Base-by-base conservation (phyloP, 2,888 invertebrate species). In the Antitype chi region DNA sequence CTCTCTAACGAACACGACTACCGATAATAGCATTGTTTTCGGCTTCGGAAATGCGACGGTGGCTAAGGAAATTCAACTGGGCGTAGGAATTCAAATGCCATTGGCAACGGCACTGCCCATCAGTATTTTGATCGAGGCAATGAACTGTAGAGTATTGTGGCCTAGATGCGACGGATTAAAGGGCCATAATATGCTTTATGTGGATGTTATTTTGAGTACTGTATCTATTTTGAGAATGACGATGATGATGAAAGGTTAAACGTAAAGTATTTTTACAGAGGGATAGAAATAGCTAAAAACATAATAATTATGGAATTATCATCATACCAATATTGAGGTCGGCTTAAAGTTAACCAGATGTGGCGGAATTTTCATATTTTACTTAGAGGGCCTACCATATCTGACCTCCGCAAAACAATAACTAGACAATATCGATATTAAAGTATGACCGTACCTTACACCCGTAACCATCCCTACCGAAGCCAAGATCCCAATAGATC, bases 1-100 rank as follows among this genome's bases (percentile, higher is more conserved):
- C 77, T 77, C 64, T 74, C 53, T 77, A 71, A 77, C 59, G 38
- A 72, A 80, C 52, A 79, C 47, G 57, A 59, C 71, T 28, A 43
- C 52, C 64, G 38, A 71, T 83, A 81, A 81, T 74, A 77, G 76
- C 59, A 47, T 70, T 85, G 81, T 79, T 85, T 87, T 87, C 49
- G 72, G 70, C 23, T 73, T 76, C 72, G 75, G 62, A 85, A 83
- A 85, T 78, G 74, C 76, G 55, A 76, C 68, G 38, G 38, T 0
- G 47, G 71, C 52, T 71, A 67, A 77, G 74, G 80, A 83, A 87
- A 78, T 80, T 83, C 70, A 57, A 70, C 38, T 76, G 67, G 77
- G 64, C 47, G 13, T 52, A 66, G 74, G 63, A 76, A 74, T 85
- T 87, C 69, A 76, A 80, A 86, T 71, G 67, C 52, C n/a, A 25